Evolutionary conservation across 2,888 invertebrate species (phyloP), one percentile per base, ranked within the genome.

Genomic region (Nomada fabriciana): DNA sequence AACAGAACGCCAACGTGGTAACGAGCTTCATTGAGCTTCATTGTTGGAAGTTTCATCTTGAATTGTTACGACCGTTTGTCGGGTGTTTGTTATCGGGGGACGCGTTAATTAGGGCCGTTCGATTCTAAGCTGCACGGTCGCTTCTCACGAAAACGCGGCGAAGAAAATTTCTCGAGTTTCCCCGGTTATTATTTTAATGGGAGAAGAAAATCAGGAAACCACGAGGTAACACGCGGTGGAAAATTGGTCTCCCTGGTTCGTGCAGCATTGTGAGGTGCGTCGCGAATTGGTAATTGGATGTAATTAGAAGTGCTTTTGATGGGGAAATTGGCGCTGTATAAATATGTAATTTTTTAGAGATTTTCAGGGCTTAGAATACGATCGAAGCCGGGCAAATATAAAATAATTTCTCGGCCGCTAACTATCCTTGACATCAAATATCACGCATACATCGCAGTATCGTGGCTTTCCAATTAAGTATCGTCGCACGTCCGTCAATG

Each of bases 91-190:
- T 52, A 10, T 73, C 18, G 20, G 50, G 23, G 57, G 23, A 42
- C 29, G 67, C 52, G 60, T 67, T 77, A 67, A 75, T 23, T 64
- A 67, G 75, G 29, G n/a, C 36, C 7, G 53, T 53, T 67, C 50
- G 36, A n/a, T 42, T 13, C 52, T 15, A 43, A 59, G 55, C 36
- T 50, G 23, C 47, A 20, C 59, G 53, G 29, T 61, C n/a, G 61
- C 67, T 78, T 78, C 77, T 23, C 67, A 78, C 43, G 67, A 13
- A 68, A 78, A 61, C 25, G 53, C 29, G n/a, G 25, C 29, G 29
- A 53, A 42, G 80, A 71, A 77, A 80, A 77, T 69, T 65, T 78
- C 60, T 55, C 47, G 65, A 23, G 72, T 67, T 77, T 72, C 55
- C 65, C 53, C 15, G 23, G 4, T 9, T 5, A 36, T 57, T 70